Evolutionary conservation across 37 sponge, comb jelly and placozoan genomes (phyloP), one percentile per base, ranked within the genome.

Genomic region (Oscarella lobularis): DNA sequence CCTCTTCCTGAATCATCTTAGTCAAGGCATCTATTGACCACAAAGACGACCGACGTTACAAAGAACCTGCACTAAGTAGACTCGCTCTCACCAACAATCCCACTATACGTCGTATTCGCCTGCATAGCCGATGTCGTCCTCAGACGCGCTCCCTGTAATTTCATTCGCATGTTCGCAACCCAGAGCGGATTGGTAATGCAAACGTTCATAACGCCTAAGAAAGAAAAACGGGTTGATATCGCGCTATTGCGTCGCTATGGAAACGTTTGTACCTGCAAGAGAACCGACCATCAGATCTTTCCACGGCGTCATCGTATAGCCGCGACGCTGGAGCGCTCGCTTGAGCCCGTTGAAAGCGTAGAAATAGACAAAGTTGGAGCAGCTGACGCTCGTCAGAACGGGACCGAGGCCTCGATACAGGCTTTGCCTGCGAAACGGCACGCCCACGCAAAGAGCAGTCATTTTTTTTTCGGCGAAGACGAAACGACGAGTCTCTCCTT

Each of bases 331-430:
- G 6, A 80, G 40, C 77, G 78, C 77, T 54, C 39, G 54, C 77
- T 78, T 80, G 33, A 80, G 75, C 5, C 81, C 81, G 5, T 76
- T 80, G 81, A 75, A 80, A 3, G 81, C 54, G 66, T 80, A 80
- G 65, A 80, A 80, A 31, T 80, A 80, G 0, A 80, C 77, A 33
- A 80, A 80, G 65, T 80, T 80, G 33, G 81, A 80, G 33, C 78
- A 78, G 75, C 70, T 78, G 2, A 80, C 35, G 55, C 81, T 78
- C 4, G 39, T 79, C 2, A 80, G 55, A 20, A 80, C 48, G 3
- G 81, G 81, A 29, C 77, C 41, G 14, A 80, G 41, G 20, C 81
- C 81, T 35, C 37, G 34, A 39, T 80, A 80, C 66, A 80, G 55
- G 78, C 41, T 32, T 5, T 48, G 5, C 66, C 75, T 74, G n/a